A percentile compares a stretch with the other conserved stretches of the same genome.
Conservation (phyloP, 92 coral and sea anemone species). For the Umimayanthus chanpuru region DNA sequence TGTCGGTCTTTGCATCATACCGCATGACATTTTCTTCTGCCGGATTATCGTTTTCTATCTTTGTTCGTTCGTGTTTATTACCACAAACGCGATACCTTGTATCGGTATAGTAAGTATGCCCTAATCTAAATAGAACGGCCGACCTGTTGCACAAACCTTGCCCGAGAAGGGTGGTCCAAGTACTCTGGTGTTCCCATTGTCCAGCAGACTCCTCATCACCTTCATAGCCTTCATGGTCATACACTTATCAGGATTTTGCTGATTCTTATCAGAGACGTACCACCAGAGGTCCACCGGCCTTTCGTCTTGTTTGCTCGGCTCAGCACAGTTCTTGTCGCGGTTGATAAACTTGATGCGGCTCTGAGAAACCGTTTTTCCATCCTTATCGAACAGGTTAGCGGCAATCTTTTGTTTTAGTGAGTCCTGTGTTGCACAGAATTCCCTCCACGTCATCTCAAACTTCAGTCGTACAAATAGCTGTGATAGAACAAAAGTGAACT, state of each 20-base stretch:
- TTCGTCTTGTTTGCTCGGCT: slow-evolving; percentile 58
- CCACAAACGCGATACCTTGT: too few relatives aligned
- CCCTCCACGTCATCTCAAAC: slow-evolving; percentile 83
- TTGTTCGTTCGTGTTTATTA: too few relatives aligned
- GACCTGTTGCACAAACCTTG: slow-evolving; percentile 61
- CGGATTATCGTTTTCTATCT: too few relatives aligned
- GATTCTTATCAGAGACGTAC: slow-evolving; percentile 58
- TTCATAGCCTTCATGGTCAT: slow-evolving; percentile 74
- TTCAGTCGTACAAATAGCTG: slow-evolving; percentile 67
- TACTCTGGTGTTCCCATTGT: slow-evolving; percentile 69
- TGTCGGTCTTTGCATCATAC: too few relatives aligned
- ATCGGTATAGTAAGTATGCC: too few relatives aligned
- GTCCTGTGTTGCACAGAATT: slow-evolving; percentile 75
- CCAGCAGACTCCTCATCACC: slow-evolving; percentile 69
- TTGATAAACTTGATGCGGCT: slow-evolving; percentile 74
- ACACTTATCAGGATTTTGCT: slow-evolving; percentile 54
- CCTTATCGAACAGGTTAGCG: slow-evolving; percentile 62
- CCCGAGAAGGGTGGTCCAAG: slow-evolving; percentile 79
- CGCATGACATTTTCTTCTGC: too few relatives aligned
- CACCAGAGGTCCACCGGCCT: slow-evolving; percentile 82
- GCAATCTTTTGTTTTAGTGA: slow-evolving; percentile 79
- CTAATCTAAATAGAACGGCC: neutral
- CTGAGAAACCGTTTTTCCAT: slow-evolving; percentile 64
- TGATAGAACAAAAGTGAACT: neutral
- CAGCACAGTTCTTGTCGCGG: slow-evolving; percentile 67